Evolutionary conservation across 1,140 invertebrate genomes (phyloP).

Genomic region (Glossosoma conforme): DNA sequence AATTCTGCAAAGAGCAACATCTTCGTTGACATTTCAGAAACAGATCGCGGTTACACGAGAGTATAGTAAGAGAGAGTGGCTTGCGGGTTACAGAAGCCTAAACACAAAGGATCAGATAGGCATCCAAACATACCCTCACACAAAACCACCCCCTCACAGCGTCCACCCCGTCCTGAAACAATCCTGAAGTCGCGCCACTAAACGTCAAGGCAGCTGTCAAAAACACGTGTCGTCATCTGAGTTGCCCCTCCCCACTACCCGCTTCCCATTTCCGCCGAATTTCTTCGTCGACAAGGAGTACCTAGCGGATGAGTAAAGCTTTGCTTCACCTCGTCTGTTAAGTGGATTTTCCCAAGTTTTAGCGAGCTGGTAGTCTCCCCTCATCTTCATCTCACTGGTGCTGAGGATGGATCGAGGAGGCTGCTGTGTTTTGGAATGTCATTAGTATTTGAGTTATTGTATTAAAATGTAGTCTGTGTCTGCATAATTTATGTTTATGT

Average conservation of each 20-base stretch:
- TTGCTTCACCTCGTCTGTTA: background rate
- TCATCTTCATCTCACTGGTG: too few relatives aligned
- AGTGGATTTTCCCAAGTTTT: constrained; percentile 1
- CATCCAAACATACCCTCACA: background rate
- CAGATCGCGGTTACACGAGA: too few relatives aligned
- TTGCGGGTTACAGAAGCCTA: too few relatives aligned
- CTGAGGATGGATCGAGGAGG: too few relatives aligned
- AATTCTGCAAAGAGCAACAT: too few relatives aligned
- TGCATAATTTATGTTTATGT: too few relatives aligned
- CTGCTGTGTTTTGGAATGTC: too few relatives aligned
- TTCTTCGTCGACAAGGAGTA: background rate
- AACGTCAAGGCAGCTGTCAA: constrained; percentile 20
- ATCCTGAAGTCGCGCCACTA: constrained; percentile 20
- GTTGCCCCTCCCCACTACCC: constrained; percentile 5
- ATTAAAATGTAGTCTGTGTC: too few relatives aligned
- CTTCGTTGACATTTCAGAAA: too few relatives aligned
- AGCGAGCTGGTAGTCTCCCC: too few relatives aligned
- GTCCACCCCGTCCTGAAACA: constrained; percentile 1
- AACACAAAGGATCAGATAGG: background rate
- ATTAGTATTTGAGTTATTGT: too few relatives aligned
- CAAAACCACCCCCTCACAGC: background rate
- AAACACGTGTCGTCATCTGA: constrained; percentile 23
- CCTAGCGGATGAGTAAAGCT: background rate
- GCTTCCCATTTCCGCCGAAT: background rate
- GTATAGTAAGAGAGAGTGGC: too few relatives aligned